Percentiles rank a stretch among this genome's conserved stretches.
These are phyloP conservation scores for Pangasius mekongensis DNA, from an alignment of 2,797 vertebrate species.

Conservation along the genomic window DNA sequence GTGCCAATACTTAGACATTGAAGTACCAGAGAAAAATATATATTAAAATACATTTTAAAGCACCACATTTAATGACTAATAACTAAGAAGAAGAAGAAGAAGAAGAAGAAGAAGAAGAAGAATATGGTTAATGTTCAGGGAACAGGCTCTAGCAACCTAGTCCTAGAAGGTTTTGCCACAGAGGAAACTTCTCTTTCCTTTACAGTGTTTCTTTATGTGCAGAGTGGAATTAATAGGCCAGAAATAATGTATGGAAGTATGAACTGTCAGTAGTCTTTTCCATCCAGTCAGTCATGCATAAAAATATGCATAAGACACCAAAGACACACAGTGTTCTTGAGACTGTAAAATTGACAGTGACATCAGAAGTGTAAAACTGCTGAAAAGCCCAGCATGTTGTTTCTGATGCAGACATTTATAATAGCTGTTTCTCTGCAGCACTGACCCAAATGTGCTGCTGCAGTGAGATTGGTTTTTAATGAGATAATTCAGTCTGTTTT, in stretches of 20 bases:
- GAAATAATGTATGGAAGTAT: slow-evolving; percentile 8
- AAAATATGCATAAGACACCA: neutral
- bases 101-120: neutral
- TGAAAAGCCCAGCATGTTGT: slow-evolving; percentile 1
- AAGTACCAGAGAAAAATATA: neutral
- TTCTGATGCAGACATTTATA: neutral
- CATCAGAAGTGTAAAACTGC: neutral
- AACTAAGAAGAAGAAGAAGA: neutral
- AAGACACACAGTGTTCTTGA: slow-evolving; percentile 7
- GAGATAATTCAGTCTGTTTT: slow-evolving; percentile 38
- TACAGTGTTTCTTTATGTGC: neutral
- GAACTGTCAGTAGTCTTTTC: neutral
- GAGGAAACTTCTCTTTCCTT: neutral
- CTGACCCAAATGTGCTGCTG: slow-evolving; percentile 34
- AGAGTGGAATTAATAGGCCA: slow-evolving; percentile 6
- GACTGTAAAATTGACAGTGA: slow-evolving; percentile 13
- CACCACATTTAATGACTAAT: neutral
- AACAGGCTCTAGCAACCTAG: neutral
- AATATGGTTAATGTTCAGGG: neutral
- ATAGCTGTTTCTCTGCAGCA: slow-evolving; percentile 23
- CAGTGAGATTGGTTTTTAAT: slow-evolving; percentile 37
- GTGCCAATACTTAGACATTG: neutral
- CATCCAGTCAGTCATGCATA: neutral
- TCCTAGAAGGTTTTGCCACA: neutral
- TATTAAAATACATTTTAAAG: neutral